Evolutionary conservation across 2,113 vertebrate genomes (phyloP), one percentile per base, ranked within the genome.

Genomic region (Trichomycterus rosablanca): DNA sequence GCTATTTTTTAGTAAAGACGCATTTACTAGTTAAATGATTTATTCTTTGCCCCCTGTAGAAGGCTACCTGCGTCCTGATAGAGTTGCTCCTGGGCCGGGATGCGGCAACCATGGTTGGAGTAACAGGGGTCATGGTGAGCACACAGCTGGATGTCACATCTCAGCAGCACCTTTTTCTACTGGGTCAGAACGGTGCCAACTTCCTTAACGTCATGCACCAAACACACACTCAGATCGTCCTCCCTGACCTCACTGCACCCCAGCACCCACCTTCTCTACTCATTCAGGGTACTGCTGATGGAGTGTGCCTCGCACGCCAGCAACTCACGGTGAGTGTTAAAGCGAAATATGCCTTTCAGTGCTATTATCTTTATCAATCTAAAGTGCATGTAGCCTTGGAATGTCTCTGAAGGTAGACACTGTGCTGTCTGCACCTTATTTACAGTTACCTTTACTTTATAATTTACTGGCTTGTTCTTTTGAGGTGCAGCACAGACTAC

Each of bases 161-260:
- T 30, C 88, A 89, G 78, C 88, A 89, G 75, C 87, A 89, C 43
- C 77, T 89, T 40, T 88, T 89, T 68, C 72, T 89, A 40, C 52
- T 89, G 71, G 88, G 86, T 10, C 86, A 87, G 65, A 87, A 86
- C 1, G 88, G 86, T 7, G 73, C 81, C 23, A 86, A 87, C 73
- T 88, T 88, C 68, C 74, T 88, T 54, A 84, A 75, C 1, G 80
- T 89, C 34, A 88, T 89, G 86, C 88, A 88, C 59, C 80, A 87
- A 76, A 89, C 87, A 3, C 85, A 87, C 64, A 88, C 88, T 12
- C 88, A 89, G 80, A 89, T 89, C 66, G 73, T 88, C 46, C 71
- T 89, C 9, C 86, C 87, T 0, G 88, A 89, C 76, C 84, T 88
- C 44, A 85, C 80, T 1, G 76, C 78, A 14, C 84, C 85, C 2